Conservation (phyloP, 2,888 invertebrate species). For the Polyommatus icarus region DNA sequence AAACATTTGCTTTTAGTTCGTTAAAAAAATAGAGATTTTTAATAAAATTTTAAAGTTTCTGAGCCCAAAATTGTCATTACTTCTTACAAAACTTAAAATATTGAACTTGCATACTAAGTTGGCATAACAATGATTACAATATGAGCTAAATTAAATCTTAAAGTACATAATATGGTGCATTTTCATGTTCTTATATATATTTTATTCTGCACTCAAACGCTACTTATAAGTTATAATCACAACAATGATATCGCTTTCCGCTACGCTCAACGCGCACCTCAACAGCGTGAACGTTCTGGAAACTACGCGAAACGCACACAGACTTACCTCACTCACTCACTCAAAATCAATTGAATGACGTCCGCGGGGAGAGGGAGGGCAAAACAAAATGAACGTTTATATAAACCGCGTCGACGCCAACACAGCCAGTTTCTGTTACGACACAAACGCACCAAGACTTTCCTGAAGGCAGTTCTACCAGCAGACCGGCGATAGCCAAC, state of each 20-base stretch:
- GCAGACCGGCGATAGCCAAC: conserved; percentile 47
- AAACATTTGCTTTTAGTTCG: no score
- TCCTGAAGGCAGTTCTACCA: conserved; percentile 49
- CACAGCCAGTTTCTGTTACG: conserved; percentile 65
- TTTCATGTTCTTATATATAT: no score
- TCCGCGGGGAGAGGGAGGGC: conserved; percentile 46
- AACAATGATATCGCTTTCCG: neutral
- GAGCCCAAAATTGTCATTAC: no score
- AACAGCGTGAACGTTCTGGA: neutral
- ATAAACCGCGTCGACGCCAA: conserved; percentile 59
- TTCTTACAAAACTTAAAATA: no score
- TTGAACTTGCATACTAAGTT: no score
- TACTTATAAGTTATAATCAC: no score
- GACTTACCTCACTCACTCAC: conserved; percentile 42
- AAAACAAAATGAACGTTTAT: conserved; percentile 58
- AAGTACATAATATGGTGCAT: no score
- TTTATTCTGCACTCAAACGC: no score
- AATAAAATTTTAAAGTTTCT: no score
- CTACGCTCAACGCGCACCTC: conserved; percentile 10
- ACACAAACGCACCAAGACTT: conserved; percentile 62
- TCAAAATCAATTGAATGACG: conserved; percentile 58
- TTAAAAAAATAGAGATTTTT: no score
- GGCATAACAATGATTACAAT: no score
- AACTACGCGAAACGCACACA: conserved; percentile 36
- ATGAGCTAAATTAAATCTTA: no score